Evolutionary conservation across 1,140 invertebrate genomes (phyloP).

Genomic region (Caenorhabditis briggsae): DNA sequence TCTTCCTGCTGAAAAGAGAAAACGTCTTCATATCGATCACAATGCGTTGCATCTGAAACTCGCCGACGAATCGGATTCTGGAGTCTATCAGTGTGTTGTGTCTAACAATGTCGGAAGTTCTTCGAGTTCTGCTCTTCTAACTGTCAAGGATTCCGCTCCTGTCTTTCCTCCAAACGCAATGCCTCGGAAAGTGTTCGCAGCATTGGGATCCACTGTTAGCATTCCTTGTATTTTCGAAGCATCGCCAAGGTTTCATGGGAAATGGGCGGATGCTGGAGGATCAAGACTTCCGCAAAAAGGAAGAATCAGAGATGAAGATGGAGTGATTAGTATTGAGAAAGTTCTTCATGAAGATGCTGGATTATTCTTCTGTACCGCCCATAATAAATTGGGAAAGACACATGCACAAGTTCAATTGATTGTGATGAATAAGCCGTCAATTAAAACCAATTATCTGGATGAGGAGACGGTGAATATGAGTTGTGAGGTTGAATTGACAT

Average conservation of each 20-base stretch:
- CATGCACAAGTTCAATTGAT: conserved; percentile 59
- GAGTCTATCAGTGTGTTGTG: conserved; percentile 61
- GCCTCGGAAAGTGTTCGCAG: conserved; percentile 57
- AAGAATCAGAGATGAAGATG: conserved; percentile 55
- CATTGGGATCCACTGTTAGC: conserved; percentile 60
- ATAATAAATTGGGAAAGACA: conserved; percentile 57
- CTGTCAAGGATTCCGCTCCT: conserved; percentile 58
- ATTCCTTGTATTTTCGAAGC: conserved; percentile 63
- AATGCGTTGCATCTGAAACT: conserved; percentile 52
- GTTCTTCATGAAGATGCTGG: conserved; percentile 61
- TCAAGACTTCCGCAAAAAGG: conserved; percentile 36
- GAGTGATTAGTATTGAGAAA: conserved; percentile 59
- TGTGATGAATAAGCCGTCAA: conserved; percentile 51
- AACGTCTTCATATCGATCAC: conserved; percentile 50
- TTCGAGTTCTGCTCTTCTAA: conserved; percentile 56
- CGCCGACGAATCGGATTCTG: conserved; percentile 45
- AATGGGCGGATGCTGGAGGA: conserved; percentile 59
- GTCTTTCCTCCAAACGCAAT: conserved; percentile 55
- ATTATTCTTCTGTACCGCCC: conserved; percentile 59
- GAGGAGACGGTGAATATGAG: conserved; percentile 58
- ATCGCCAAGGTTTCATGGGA: conserved; percentile 50
- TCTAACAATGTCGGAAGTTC: conserved; percentile 58
- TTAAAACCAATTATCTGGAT: conserved; percentile 45
- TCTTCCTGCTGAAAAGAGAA: conserved; percentile 61
- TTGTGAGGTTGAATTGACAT: conserved; percentile 61